Evolutionary conservation across 2,113 vertebrate genomes (phyloP).

Genomic region (Anolis sagrei): DNA sequence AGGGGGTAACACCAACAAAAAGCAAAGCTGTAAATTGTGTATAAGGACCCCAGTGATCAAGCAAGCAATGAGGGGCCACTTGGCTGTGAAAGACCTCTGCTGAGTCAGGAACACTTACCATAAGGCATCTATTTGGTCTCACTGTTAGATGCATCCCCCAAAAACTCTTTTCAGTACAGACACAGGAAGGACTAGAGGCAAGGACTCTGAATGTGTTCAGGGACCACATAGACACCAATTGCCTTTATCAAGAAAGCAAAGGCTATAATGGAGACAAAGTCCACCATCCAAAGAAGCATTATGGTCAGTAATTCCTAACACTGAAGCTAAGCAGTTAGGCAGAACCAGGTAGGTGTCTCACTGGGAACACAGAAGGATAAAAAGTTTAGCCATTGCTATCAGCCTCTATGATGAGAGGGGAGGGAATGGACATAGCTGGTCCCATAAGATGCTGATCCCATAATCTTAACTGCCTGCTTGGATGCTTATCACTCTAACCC

Average conservation of each 20-base stretch:
- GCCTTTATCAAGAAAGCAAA: slow-evolving; percentile 36
- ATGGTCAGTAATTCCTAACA: slow-evolving; percentile 19
- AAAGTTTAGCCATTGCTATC: not conserved
- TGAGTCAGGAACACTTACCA: not conserved
- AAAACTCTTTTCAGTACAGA: not conserved
- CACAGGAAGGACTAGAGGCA: not conserved
- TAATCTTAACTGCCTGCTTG: not conserved
- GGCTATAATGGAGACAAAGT: slow-evolving; percentile 12
- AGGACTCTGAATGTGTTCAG: not conserved
- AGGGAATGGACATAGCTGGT: not conserved
- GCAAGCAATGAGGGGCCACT: slow-evolving; percentile 21
- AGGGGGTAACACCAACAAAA: slow-evolving; percentile 47
- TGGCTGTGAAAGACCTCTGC: not conserved
- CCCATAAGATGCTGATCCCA: not conserved
- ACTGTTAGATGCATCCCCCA: not conserved
- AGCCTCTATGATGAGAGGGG: not conserved
- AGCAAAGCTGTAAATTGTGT: slow-evolving; percentile 40
- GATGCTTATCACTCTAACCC: not conserved
- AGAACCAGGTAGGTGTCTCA: slow-evolving; percentile 30
- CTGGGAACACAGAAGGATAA: not conserved
- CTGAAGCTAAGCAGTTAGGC: slow-evolving; percentile 20
- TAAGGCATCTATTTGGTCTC: slow-evolving; percentile 45
- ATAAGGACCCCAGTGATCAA: slow-evolving; percentile 3
- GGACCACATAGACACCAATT: slow-evolving; percentile 22
- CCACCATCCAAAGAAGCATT: not conserved